These are phyloP conservation scores for Dendrocincla fuliginosa DNA, from an alignment of 2,797 vertebrate genomes.

Conservation along the genomic window DNA sequence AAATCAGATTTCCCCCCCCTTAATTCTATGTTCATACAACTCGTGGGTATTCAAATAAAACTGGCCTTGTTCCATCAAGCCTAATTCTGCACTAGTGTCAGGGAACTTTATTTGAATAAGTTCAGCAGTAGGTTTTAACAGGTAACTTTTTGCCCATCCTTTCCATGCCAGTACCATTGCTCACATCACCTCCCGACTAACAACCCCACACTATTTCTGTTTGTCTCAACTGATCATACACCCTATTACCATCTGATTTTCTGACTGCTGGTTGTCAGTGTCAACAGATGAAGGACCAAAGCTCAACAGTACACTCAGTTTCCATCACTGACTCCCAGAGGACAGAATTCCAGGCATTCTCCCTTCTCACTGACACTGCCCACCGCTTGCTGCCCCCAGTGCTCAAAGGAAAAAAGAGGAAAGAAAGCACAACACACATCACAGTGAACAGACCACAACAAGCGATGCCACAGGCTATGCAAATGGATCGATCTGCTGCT, in stretches of 20 bases:
- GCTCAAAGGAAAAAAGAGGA: neutral
- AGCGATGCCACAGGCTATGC: neutral
- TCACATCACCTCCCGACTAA: neutral
- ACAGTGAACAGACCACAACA: neutral
- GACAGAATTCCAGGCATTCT: neutral
- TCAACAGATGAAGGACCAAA: neutral
- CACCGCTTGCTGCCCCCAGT: neutral
- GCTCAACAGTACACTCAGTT: neutral
- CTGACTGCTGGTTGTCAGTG: neutral
- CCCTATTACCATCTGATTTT: neutral
- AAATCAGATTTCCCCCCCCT: rapidly evolving
- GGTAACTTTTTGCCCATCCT: neutral
- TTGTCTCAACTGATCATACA: neutral
- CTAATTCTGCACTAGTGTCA: neutral
- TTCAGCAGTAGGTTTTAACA: neutral
- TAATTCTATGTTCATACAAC: neutral
- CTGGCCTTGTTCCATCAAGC: neutral
- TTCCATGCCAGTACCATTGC: rapidly evolving
- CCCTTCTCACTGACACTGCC: neutral
- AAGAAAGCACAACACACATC: neutral
- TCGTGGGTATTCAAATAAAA: neutral
- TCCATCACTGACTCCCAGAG: neutral
- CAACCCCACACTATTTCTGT: rapidly evolving
- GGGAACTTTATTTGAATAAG: neutral
- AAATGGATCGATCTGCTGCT: neutral